Evolutionary conservation across 2,888 invertebrate species (phyloP), one percentile per base, ranked within the genome.

Genomic region (Drosophila greeni): DNA sequence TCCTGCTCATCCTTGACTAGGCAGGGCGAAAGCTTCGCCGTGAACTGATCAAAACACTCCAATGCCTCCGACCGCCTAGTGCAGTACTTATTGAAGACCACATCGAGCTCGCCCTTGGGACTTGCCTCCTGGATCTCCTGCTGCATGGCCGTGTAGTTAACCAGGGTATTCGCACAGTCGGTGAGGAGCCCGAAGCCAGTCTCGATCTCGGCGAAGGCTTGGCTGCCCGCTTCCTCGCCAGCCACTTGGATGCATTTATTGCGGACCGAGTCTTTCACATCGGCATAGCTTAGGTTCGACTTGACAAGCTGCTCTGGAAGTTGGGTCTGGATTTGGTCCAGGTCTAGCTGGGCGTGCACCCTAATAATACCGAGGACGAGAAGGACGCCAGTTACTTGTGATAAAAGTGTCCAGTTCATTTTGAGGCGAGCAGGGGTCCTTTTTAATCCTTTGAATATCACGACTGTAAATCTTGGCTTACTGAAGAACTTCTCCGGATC

Each of bases 81-180:
- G 85, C 94, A 95, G 86, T 95, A 95, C 86, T 92, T 93, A 79
- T 92, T 92, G 76, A 94, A 94, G 0, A 94, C 94, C 24, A 90
- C 90, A 79, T 94, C 94, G 36, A 94, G 89, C 72, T 92, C 91
- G 1, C 94, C 94, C 5, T 90, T 91, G 0, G 94, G 93, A 81
- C 93, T 93, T 0, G 94, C 93, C 4, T 89, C 88, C 51, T 93
- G 92, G 42, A 95, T 92, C 85, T 95, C 94, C 5, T 90, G 84
- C 70, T 92, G 89, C 23, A 95, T 86, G 14, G 88, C 85, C 0
- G 90, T 90, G 12, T 89, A 82, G 83, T 95, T 91, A 0, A 95
- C 89, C 26, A 94, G 88, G 0, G 85, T 86, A 56, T 89, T 87
- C 1, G 93, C 70, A 81, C 95, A 95, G 0, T 88, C 85, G 49